A percentile compares a stretch with the other conserved stretches of the same genome.
Conservation (phyloP, 30 jellyfish, hydroid and myxozoan genomes). For the Aurelia sp. region DNA sequence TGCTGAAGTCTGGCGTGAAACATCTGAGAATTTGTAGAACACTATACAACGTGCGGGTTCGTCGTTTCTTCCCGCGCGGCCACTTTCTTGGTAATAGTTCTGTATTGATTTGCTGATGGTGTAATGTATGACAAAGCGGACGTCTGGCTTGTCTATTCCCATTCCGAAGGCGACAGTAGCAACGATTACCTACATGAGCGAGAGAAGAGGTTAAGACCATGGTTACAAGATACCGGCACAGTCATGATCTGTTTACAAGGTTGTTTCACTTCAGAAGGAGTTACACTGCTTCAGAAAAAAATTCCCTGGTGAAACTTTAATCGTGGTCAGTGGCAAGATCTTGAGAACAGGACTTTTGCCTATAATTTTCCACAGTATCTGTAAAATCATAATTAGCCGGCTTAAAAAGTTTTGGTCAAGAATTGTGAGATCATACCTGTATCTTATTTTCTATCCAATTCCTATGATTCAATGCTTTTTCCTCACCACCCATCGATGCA, state of each 20-base stretch:
- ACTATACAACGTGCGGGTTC: constrained; percentile 79
- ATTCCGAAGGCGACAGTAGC: constrained; percentile 95
- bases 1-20: constrained; percentile 78
- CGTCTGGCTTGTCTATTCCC: constrained; percentile 98
- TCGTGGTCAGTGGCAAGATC: too few relatives aligned
- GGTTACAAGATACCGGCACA: too few relatives aligned
- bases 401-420: too few relatives aligned
- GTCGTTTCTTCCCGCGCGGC: constrained; percentile 96
- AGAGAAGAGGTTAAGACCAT: too few relatives aligned
- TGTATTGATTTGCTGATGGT: constrained; percentile 92
- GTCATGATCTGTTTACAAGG: too few relatives aligned
- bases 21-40: constrained; percentile 86
- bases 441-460: constrained; percentile 75
- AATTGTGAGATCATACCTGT: constrained; percentile 56
- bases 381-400: too few relatives aligned
- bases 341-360: too few relatives aligned
- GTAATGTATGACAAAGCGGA: constrained; percentile 89
- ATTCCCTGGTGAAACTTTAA: too few relatives aligned
- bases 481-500: constrained; percentile 70
- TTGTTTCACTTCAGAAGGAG: too few relatives aligned
- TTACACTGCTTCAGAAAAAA: too few relatives aligned
- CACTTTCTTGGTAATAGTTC: constrained; percentile 96
- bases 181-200: constrained; percentile 77
- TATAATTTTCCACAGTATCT: too few relatives aligned
- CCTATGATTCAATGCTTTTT: constrained; percentile 56